Percentiles rank a stretch among this genome's conserved stretches.
These are phyloP conservation scores for Tiliacea aurago DNA, from an alignment of 2,888 invertebrate species.

Conservation along the genomic window DNA sequence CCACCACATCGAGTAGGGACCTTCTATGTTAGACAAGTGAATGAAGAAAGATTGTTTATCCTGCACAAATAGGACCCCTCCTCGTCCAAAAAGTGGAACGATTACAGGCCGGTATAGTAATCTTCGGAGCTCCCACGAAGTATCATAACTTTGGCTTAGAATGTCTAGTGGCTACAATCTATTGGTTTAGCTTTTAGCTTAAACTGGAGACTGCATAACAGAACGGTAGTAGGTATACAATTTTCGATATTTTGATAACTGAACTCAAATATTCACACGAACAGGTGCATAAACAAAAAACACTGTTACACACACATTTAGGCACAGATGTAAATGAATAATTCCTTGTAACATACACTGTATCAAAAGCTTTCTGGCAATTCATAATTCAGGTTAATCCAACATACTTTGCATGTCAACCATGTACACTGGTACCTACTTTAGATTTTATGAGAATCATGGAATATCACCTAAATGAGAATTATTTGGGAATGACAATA, in stretches of 20 bases:
- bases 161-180: background rate
- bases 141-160: background rate
- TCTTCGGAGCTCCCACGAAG: too few relatives aligned
- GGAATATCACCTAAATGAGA: slow-evolving; percentile 28
- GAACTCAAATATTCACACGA: background rate
- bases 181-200: background rate
- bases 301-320: background rate
- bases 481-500: slow-evolving; percentile 22
- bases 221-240: background rate
- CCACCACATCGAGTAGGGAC: background rate
- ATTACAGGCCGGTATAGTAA: background rate
- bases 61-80: background rate
- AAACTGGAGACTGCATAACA: background rate
- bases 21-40: background rate
- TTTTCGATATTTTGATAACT: background rate
- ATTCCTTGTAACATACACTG: slow-evolving; percentile 2
- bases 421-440: slow-evolving; percentile 17
- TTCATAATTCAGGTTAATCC: slow-evolving; percentile 39
- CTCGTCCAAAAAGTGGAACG: background rate
- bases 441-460: slow-evolving; percentile 20
- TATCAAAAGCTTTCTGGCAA: slow-evolving; percentile 10
- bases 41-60: background rate
- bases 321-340: slow-evolving; percentile 16
- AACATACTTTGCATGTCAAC: slow-evolving; percentile 18
- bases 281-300: background rate